Conservation (phyloP, 1,140 invertebrate species). For the Magallana gigas region DNA sequence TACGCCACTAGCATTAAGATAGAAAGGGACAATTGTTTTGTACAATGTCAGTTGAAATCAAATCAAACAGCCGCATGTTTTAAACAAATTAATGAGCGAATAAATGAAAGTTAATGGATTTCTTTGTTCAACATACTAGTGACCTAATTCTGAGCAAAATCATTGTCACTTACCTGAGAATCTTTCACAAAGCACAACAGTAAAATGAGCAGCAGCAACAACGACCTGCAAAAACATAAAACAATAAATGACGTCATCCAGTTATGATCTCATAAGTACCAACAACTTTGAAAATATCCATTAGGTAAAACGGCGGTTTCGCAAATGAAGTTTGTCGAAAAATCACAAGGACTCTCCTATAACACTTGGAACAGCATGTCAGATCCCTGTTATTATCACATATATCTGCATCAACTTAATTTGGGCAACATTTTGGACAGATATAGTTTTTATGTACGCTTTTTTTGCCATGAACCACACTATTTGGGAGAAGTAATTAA, state of each 20-base stretch:
- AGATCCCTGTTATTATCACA: neutral
- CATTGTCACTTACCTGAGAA: constrained; percentile 35
- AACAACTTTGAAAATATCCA: neutral
- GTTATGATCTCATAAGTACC: constrained; percentile 11
- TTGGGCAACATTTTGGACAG: constrained; percentile 15
- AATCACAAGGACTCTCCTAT: neutral
- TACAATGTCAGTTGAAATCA: neutral
- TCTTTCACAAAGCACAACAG: constrained; percentile 39
- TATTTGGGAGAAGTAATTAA: constrained; percentile 20
- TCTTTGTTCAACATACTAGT: neutral
- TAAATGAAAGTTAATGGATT: constrained; percentile 9
- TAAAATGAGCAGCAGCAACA: constrained; percentile 53
- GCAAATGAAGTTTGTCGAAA: too few relatives aligned
- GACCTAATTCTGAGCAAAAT: neutral
- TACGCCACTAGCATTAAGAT: too few relatives aligned
- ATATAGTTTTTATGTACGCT: neutral
- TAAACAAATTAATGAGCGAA: constrained; percentile 29
- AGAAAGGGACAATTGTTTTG: too few relatives aligned
- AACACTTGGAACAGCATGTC: neutral
- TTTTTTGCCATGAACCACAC: neutral
- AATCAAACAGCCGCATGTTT: constrained; percentile 1
- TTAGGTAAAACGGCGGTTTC: neutral
- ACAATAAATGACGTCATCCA: constrained; percentile 12
- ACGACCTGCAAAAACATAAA: constrained; percentile 44
- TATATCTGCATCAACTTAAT: constrained; percentile 34